phyloP scores from a whole-genome alignment of 1,140 invertebrate genomes.

The Papilio dardanus region DNA sequence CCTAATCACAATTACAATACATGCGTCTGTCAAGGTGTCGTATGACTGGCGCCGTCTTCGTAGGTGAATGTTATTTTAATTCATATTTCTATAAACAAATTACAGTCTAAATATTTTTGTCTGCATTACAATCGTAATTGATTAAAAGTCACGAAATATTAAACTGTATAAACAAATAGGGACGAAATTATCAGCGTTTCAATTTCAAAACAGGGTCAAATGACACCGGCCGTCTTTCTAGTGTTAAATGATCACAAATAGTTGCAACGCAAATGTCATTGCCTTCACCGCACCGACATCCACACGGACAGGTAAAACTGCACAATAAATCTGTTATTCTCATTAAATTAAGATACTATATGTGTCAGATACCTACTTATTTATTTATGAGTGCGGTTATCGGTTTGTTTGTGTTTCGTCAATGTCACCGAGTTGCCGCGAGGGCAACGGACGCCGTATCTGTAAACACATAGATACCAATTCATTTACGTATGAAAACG shows the following conservation, averaged over 20 bases:
- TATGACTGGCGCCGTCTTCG: too few species aligned
- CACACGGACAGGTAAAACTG: background rate
- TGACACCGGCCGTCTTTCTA: too few species aligned
- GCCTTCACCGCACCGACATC: background rate
- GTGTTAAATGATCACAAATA: conserved; percentile 9
- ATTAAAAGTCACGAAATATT: too few species aligned
- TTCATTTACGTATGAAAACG: conserved; percentile 51
- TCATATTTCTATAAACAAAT: too few species aligned
- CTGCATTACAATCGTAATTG: too few species aligned
- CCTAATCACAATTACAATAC: too few species aligned
- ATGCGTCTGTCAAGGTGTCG: too few species aligned
- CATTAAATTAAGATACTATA: conserved; percentile 38
- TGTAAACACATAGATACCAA: conserved; percentile 60
- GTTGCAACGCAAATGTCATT: conserved; percentile 3
- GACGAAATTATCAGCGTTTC: too few species aligned
- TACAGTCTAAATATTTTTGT: too few species aligned
- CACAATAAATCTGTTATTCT: conserved; percentile 39
- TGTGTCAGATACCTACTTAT: conserved; percentile 59
- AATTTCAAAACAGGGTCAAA: too few species aligned
- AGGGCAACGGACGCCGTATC: conserved; percentile 78
- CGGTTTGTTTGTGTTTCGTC: conserved; percentile 75
- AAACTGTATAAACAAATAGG: too few species aligned
- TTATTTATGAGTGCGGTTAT: conserved; percentile 67
- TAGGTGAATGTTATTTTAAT: too few species aligned
- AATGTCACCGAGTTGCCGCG: conserved; percentile 78